Evolutionary conservation across 2,888 invertebrate genomes (phyloP).

Genomic region (Drosophila kambysellisi): DNA sequence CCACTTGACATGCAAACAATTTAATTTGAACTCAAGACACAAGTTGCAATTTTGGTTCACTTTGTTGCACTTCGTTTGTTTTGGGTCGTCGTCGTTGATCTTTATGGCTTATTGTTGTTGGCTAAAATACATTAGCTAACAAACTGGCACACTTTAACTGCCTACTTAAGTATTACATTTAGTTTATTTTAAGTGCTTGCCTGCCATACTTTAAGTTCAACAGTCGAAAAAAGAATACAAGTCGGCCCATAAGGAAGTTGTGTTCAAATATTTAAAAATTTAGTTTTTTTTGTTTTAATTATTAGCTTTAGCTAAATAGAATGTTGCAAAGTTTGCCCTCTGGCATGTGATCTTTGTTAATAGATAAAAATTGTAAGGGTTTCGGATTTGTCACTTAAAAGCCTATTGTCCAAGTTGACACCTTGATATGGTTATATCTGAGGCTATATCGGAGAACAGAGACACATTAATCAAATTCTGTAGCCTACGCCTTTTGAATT

Average conservation of each 20-base stretch:
- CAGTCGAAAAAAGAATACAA: neutral
- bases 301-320: constrained; percentile 31
- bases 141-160: constrained; percentile 4
- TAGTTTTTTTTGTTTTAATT: constrained; percentile 41
- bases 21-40: constrained; percentile 75
- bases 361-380: constrained; percentile 26
- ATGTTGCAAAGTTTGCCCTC: constrained; percentile 30
- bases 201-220: neutral
- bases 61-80: constrained; percentile 22
- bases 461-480: constrained; percentile 64
- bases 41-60: constrained; percentile 57
- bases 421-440: constrained; percentile 40
- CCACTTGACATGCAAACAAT: constrained; percentile 82
- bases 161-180: neutral
- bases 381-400: constrained; percentile 31
- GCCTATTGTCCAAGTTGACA: constrained; percentile 35
- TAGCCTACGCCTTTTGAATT: constrained; percentile 51
- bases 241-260: constrained; percentile 35
- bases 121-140: constrained; percentile 43
- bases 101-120: constrained; percentile 12
- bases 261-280: constrained; percentile 12
- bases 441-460: constrained; percentile 12
- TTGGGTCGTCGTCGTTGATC: constrained; percentile 43
- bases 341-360: constrained; percentile 28
- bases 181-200: constrained; percentile 4